Conservation (phyloP, 2,113 vertebrate species). For the Clarias macrocephalus region DNA sequence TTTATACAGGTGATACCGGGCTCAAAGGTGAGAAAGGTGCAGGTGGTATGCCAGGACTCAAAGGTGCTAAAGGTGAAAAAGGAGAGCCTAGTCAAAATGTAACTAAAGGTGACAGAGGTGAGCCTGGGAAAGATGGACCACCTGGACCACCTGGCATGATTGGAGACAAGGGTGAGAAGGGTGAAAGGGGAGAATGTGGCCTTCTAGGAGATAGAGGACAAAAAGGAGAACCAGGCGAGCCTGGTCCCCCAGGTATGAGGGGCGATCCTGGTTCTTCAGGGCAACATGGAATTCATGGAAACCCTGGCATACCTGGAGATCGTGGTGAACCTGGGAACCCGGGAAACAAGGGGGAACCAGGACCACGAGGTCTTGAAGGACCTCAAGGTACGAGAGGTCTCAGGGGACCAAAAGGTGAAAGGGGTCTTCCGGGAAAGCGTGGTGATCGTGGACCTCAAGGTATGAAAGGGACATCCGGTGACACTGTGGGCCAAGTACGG, state of each 20-base stretch:
- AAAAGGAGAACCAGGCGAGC: slow-evolving; percentile 80
- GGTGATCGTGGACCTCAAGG: slow-evolving; percentile 81
- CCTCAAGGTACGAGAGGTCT: slow-evolving; percentile 77
- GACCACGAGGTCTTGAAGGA: slow-evolving; percentile 73
- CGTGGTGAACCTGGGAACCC: slow-evolving; percentile 78
- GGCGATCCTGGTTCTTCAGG: slow-evolving; percentile 83
- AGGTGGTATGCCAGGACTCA: slow-evolving; percentile 75
- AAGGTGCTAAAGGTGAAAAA: slow-evolving; percentile 82
- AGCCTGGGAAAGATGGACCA: slow-evolving; percentile 65
- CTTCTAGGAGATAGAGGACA: slow-evolving; percentile 78
- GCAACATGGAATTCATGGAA: slow-evolving; percentile 74
- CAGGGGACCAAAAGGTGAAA: slow-evolving; percentile 80
- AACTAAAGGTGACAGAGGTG: slow-evolving; percentile 87
- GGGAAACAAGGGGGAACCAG: slow-evolving; percentile 84
- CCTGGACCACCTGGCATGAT: slow-evolving; percentile 72
- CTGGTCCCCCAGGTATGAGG: slow-evolving; percentile 78
- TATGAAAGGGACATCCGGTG: slow-evolving; percentile 81
- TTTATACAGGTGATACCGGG: slow-evolving; percentile 80
- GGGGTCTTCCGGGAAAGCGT: slow-evolving; percentile 83
- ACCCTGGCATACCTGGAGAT: slow-evolving; percentile 75
- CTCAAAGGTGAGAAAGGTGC: slow-evolving; percentile 86
- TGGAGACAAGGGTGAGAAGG: slow-evolving; percentile 81
- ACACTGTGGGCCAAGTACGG: slow-evolving; percentile 53
- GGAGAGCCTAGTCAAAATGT: slow-evolving; percentile 83
- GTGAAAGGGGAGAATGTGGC: slow-evolving; percentile 83